Base-by-base conservation (phyloP, 2,888 invertebrate genomes). In the Chloroclysta siterata region DNA sequence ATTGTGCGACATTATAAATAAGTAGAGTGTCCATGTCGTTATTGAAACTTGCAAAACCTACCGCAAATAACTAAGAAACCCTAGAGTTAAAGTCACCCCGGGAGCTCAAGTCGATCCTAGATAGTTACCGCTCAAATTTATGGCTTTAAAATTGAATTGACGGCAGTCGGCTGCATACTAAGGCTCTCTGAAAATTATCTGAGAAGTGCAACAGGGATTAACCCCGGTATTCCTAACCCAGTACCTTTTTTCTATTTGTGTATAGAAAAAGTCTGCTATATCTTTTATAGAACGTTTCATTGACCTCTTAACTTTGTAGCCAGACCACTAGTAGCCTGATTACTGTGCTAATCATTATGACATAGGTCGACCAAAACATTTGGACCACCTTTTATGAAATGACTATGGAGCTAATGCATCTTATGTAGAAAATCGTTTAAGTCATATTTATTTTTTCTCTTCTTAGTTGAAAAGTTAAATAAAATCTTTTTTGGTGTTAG, bases 141-240 rank as follows among this genome's bases (percentile, higher is more conserved):
- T 80, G 81, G 81, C 80, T 83, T 82, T 84, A 81, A 85, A 87
- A 87, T 87, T 84, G 85, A 85, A 87, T 88, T 84, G 84, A 81
- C 80, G 75, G 78, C 73, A 72, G 73, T 72, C 72, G 64, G 74
- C 76, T 58, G 60, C 58, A 60, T 56, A 62, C 52, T 46, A 56
- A 53, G 56, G 66, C 75, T 80, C 81, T 87, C 84, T 86, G 83
- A 89, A 59, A 88, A 87, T 89, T 87, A 87, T 87, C 80, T 78
- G 71, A 68, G 77, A 81, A 84, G 82, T 82, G 87, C 85, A 81
- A 83, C 83, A 82, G 69, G 82, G 85, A 87, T 87, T 85, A 86
- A 88, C 36, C 36, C 36, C 36, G 11, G 36, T 39, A 39, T 39
- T 39, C 36, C 8, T 11, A 3, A 6, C 33, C 5, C 36, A 2